Conservation (phyloP, 2,797 vertebrate genomes). For the Parauchenoglanis ngamensis region DNA sequence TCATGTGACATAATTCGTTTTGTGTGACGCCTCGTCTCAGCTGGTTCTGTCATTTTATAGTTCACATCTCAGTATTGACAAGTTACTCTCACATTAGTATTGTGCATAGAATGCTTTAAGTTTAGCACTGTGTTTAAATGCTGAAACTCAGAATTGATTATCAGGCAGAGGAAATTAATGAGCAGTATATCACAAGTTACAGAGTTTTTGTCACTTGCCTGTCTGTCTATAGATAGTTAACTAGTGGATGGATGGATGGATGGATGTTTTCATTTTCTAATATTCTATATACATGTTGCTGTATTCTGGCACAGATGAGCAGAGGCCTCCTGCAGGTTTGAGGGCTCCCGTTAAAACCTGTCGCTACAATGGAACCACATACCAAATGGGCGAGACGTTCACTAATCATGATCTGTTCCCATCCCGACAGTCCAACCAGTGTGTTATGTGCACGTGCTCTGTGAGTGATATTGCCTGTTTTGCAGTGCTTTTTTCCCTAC, state of each 20-base stretch:
- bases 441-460: conserved; percentile 92
- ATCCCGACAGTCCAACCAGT: conserved; percentile 86
- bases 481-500: background rate
- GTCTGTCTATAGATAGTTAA: background rate
- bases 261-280: background rate
- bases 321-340: conserved; percentile 83
- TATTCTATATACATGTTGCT: background rate
- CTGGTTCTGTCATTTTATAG: conserved; percentile 29
- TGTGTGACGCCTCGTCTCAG: conserved; percentile 32
- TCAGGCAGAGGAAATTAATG: background rate
- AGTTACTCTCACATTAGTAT: background rate
- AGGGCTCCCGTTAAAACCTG: conserved; percentile 83
- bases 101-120: background rate
- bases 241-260: background rate
- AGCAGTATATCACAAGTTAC: background rate
- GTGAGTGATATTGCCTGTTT: conserved; percentile 74
- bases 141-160: background rate
- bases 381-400: conserved; percentile 91
- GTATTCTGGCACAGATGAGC: conserved; percentile 69
- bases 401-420: conserved; percentile 85
- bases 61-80: background rate
- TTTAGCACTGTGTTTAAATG: background rate
- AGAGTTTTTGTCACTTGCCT: background rate
- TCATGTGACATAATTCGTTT: conserved; percentile 25
- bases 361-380: conserved; percentile 86